Evolutionary conservation across 2,797 vertebrate species (phyloP).

Genomic region (Esox lucius): DNA sequence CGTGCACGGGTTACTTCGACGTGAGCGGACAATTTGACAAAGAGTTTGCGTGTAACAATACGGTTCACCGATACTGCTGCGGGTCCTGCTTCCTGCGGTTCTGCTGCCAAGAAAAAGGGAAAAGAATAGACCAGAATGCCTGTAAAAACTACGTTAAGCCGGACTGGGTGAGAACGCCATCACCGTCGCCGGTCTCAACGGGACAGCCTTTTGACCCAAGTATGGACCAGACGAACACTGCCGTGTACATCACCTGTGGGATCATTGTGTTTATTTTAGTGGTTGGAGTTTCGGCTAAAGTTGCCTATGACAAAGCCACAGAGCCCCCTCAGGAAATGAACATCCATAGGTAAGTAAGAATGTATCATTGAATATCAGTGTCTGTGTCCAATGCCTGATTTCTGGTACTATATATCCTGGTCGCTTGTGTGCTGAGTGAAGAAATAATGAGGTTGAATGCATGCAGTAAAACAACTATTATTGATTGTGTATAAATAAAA

Average conservation of each 20-base stretch:
- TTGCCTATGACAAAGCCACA: conserved; percentile 96
- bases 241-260: conserved; percentile 97
- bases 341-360: conserved; percentile 90
- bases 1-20: conserved; percentile 94
- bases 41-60: conserved; percentile 97
- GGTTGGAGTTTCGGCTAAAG: conserved; percentile 92
- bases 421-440: background rate
- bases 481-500: background rate
- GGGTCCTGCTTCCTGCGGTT: conserved; percentile 96
- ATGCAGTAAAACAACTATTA: background rate
- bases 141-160: conserved; percentile 91
- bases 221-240: conserved; percentile 95
- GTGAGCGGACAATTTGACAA: conserved; percentile 97
- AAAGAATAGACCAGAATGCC: conserved; percentile 88
- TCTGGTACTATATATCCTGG: background rate
- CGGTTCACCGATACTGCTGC: conserved; percentile 95
- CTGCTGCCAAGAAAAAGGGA: conserved; percentile 95
- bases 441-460: background rate
- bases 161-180: conserved; percentile 84
- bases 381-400: background rate
- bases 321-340: conserved; percentile 98
- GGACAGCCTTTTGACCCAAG: conserved; percentile 87
- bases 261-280: conserved; percentile 95
- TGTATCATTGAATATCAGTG: background rate
- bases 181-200: conserved; percentile 76